These are phyloP conservation scores for Kradibia gibbosae DNA, from an alignment of 1,140 invertebrate species.

Conservation along the genomic window DNA sequence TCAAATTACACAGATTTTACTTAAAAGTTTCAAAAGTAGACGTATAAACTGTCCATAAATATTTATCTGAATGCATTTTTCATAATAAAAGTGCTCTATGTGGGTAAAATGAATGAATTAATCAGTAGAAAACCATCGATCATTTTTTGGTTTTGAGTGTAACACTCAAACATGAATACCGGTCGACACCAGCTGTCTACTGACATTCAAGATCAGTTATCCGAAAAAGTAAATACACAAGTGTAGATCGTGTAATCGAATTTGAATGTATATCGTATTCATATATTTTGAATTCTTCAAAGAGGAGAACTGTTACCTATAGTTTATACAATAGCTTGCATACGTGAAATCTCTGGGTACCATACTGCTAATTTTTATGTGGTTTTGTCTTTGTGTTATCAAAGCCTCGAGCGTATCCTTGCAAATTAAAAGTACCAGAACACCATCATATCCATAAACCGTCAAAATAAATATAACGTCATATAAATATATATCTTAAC, in stretches of 20 bases:
- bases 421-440: constrained; percentile 7
- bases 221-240: neutral
- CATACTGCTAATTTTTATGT: constrained; percentile 22
- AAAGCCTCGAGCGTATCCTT: neutral
- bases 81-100: neutral
- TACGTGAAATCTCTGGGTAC: neutral
- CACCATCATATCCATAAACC: too few species aligned
- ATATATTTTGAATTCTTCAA: neutral
- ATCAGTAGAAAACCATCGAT: neutral
- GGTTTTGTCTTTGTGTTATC: neutral
- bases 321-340: neutral
- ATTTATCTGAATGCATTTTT: constrained; percentile 14
- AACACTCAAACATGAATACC: neutral
- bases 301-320: neutral
- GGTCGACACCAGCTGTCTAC: neutral
- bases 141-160: neutral
- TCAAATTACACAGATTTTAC: too few species aligned
- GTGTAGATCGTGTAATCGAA: neutral
- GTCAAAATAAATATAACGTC: too few species aligned
- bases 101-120: neutral
- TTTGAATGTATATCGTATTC: neutral
- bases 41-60: neutral
- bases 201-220: neutral
- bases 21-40: neutral
- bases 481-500: neutral